Conservation (phyloP, 2,797 vertebrate species). For the Neomorphus geoffroyi region DNA sequence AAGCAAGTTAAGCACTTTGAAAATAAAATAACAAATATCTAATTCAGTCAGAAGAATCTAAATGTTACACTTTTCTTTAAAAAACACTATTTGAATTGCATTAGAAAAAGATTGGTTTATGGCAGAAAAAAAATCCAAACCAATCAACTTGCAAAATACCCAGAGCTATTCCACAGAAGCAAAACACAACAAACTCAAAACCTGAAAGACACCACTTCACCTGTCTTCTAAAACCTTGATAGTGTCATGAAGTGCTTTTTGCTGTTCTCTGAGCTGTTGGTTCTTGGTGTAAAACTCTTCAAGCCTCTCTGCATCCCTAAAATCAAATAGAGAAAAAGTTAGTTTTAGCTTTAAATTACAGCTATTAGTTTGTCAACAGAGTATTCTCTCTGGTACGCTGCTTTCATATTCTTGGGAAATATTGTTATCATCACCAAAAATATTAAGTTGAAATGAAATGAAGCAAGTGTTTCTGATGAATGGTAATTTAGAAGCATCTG, state of each 20-base stretch:
- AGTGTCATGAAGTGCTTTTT: slow-evolving; percentile 87
- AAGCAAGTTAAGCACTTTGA: not conserved
- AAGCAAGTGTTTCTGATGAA: not conserved
- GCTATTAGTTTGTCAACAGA: not conserved
- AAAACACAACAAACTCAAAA: not conserved
- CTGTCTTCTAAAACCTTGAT: slow-evolving; percentile 89
- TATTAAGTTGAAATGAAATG: not conserved
- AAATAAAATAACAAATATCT: not conserved
- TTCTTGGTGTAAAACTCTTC: slow-evolving; percentile 92
- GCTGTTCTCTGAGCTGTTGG: slow-evolving; percentile 91
- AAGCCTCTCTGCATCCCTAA: slow-evolving; percentile 92
- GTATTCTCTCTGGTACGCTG: not conserved
- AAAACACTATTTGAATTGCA: not conserved
- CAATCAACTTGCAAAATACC: not conserved
- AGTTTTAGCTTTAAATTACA: not conserved
- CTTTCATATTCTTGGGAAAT: not conserved
- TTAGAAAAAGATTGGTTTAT: not conserved
- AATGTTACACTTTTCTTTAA: not conserved
- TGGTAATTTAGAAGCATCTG: not conserved
- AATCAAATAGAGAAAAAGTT: not conserved
- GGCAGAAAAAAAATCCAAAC: not conserved
- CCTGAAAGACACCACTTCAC: slow-evolving; percentile 73
- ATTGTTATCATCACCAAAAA: not conserved
- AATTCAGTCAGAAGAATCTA: not conserved
- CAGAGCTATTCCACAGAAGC: not conserved